Evolutionary conservation across 2,888 invertebrate genomes (phyloP), one percentile per base, ranked within the genome.

Genomic region (Cantharis lateralis): DNA sequence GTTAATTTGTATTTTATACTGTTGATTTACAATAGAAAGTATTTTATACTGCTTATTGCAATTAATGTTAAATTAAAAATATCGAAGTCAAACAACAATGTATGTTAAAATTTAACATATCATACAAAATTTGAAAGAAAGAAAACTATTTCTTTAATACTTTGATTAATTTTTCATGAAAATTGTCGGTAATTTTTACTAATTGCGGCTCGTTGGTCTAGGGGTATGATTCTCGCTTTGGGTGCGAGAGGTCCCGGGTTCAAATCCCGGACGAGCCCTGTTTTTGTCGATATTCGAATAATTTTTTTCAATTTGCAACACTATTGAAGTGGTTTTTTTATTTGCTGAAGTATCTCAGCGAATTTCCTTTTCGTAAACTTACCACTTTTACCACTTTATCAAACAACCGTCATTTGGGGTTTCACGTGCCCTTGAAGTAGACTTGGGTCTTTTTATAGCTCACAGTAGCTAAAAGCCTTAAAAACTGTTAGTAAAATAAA

Each of bases 191-290:
- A 48, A n/a, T 7, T 48, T 7, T n/a, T 9, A 48, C 2, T 7
- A 48, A 48, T 2, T 48, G n/a, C 20, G 91, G 91, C 91, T 91
- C 91, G 91, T 91, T 91, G 91, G 91, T 91, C 91, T 92, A 91
- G 91, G 91, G 91, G 91, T 91, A 91, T 91, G 91, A 91, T 91
- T 91, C 90, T 91, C 91, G 91, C 91, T 91, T 91, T 90, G 91
- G 91, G 91, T 91, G 89, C 89, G 89, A 89, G 90, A 90, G 89
- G 89, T 89, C 89, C 89, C 89, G 90, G 89, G 89, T 89, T 90
- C 89, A 89, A 89, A 89, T 90, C 89, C 89, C 90, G 89, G 89
- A 89, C 89, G 90, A 90, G 90, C 90, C 89, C 90, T 48, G 48
- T 48, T 48, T 48, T 48, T 48, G 32, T 32, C n/a, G 32, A 32